Base-by-base conservation (phyloP, 2,113 vertebrate species). In the Cololabis saira region DNA sequence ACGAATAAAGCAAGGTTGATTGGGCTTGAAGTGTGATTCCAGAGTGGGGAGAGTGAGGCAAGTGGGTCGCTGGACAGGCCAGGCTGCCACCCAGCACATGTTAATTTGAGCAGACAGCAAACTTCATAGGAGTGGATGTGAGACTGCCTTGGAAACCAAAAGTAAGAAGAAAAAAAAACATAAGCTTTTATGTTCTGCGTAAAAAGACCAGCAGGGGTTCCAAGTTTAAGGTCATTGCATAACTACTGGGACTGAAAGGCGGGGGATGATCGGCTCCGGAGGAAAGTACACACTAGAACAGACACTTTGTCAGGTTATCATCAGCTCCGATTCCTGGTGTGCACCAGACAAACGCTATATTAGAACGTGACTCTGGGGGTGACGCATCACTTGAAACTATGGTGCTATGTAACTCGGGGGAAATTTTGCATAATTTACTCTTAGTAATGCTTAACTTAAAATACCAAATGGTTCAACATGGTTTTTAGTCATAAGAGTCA, bases 221-320 rank as follows among this genome's bases (percentile, higher is more conserved):
- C 71, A 85, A 89, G 83, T 90, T 78, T 77, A 82, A 88, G 80
- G 84, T 89, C 79, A 85, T 91, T 91, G 80, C 83, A 75, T 91
- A 90, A 91, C 67, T 72, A 47, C 19, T 4, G 48, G 42, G 58
- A 22, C 19, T 67, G 78, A 51, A 61, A 63, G 67, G 19, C 63
- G 76, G 83, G 85, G 70, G 61, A 64, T 67, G 75, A 74, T 67
- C 52, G 47, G 42, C 52, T 67, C 27, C 15, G 48, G 57, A 70
- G 66, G 65, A 60, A 72, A 68, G 49, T 27, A 62, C 48, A 50
- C 64, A 49, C 49, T 37, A 10, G 50, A 17, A 24, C 27, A 69
- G 37, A 51, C 2, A 0, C 4, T 18, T 27, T 49, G 58, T 19
- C 27, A 61, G 33, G 33, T 11, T 37, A 37, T 37, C 33, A 7